phyloP scores from a whole-genome alignment of 2,888 invertebrate genomes.

The Chelonus formosanus region DNA sequence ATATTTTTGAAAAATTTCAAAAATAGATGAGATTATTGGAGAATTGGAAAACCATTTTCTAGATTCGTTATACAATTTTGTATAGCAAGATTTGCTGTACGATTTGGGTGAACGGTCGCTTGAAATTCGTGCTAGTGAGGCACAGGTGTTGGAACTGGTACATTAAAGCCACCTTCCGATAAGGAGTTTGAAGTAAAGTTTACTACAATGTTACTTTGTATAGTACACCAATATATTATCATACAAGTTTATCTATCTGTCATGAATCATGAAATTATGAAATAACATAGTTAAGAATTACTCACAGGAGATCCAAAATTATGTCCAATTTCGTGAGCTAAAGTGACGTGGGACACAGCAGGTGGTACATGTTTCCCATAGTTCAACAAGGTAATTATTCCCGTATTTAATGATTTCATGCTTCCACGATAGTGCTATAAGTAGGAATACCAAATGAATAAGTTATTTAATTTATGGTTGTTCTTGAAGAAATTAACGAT shows the following conservation, averaged over 20 bases:
- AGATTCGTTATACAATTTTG: no score
- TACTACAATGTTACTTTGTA: background rate
- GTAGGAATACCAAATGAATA: background rate
- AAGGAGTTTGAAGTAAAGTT: conserved; percentile 20
- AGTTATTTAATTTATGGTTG: background rate
- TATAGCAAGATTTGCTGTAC: no score
- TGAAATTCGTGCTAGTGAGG: no score
- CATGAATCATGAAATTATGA: background rate
- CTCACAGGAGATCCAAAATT: conserved; percentile 96
- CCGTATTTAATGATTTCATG: conserved; percentile 92
- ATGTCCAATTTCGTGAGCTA: conserved; percentile 98
- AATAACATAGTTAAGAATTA: conserved; percentile 44
- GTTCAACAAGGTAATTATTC: conserved; percentile 97
- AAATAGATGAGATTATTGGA: no score
- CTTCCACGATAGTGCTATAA: conserved; percentile 87
- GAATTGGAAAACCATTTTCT: no score
- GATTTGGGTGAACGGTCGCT: no score
- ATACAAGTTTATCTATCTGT: no score
- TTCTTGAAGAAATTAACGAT: background rate
- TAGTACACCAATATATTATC: background rate
- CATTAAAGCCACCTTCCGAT: conserved; percentile 28
- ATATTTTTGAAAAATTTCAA: no score
- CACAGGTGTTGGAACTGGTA: no score
- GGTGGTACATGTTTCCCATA: conserved; percentile 96
- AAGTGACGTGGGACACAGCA: conserved; percentile 93